These are phyloP conservation scores for Orchesella flavescens DNA, from an alignment of 2,888 invertebrate species.

Conservation along the genomic window DNA sequence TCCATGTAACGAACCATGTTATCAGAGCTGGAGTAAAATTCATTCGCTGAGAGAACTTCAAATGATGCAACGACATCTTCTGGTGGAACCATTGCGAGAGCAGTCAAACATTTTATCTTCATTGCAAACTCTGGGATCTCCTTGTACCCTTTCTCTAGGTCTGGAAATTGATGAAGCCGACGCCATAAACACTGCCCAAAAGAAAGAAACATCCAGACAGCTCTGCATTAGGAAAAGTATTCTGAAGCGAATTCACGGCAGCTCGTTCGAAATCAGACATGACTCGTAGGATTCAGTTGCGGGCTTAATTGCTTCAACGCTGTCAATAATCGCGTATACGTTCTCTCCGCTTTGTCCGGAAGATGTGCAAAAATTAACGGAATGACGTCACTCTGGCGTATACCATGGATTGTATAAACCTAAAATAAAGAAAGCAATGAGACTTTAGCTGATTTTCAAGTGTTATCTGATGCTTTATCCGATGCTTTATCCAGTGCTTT, in stretches of 20 bases:
- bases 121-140: neutral
- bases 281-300: neutral
- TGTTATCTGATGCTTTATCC: too few relatives aligned
- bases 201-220: conserved; percentile 25
- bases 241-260: neutral
- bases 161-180: neutral
- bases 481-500: too few relatives aligned
- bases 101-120: neutral
- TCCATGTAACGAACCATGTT: neutral
- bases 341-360: neutral
- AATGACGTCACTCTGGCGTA: too few relatives aligned
- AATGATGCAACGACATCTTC: neutral
- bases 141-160: neutral
- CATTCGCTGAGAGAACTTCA: neutral
- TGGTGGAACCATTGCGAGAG: conserved; percentile 7
- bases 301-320: neutral
- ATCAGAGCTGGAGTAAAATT: neutral
- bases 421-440: too few relatives aligned
- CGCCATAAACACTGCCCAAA: conserved; percentile 28
- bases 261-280: conserved; percentile 30
- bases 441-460: too few relatives aligned
- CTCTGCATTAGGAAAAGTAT: neutral
- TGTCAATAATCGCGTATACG: neutral
- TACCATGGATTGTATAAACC: too few relatives aligned
- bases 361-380: conserved; percentile 11